Percentiles rank a stretch among this genome's conserved stretches.
phyloP scores from a whole-genome alignment of 2,888 invertebrate species.

The Listrodromus nycthemerus region DNA sequence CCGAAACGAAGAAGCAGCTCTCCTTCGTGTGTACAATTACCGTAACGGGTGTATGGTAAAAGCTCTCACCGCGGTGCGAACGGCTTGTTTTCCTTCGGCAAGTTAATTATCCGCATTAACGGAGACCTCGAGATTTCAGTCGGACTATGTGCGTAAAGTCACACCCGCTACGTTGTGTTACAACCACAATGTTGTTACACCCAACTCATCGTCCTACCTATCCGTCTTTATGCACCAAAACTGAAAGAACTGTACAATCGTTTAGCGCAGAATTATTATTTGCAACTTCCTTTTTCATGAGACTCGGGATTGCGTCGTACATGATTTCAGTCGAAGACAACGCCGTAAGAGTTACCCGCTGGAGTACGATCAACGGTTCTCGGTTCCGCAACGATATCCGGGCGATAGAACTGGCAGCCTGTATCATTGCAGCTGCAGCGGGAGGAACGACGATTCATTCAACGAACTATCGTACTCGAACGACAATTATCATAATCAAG shows the following conservation, averaged over 20 bases:
- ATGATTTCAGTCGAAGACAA: conserved; percentile 12
- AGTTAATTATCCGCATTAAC: conserved; percentile 35
- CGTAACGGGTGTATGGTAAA: conserved; percentile 1
- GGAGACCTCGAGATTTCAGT: conserved; percentile 4
- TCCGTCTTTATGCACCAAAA: conserved; percentile 6
- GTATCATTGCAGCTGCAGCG: background rate
- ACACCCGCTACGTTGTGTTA: background rate
- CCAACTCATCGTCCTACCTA: conserved; percentile 22
- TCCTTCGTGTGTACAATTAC: background rate
- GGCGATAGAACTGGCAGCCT: background rate
- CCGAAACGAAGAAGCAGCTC: background rate
- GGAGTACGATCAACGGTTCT: conserved; percentile 3
- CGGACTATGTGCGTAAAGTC: background rate
- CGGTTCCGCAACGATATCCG: background rate
- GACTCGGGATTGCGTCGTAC: background rate
- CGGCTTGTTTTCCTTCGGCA: conserved; percentile 29
- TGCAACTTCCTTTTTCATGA: background rate
- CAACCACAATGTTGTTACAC: conserved; percentile 9
- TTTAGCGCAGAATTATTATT: background rate
- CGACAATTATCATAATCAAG: background rate
- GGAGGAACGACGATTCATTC: conserved; percentile 24
- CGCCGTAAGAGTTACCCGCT: conserved; percentile 42
- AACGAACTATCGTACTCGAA: conserved; percentile 9
- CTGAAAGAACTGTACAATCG: background rate
- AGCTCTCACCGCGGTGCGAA: background rate